These are phyloP conservation scores for Chaetodon auriga DNA, from an alignment of 2,113 vertebrate species.

Conservation along the genomic window DNA sequence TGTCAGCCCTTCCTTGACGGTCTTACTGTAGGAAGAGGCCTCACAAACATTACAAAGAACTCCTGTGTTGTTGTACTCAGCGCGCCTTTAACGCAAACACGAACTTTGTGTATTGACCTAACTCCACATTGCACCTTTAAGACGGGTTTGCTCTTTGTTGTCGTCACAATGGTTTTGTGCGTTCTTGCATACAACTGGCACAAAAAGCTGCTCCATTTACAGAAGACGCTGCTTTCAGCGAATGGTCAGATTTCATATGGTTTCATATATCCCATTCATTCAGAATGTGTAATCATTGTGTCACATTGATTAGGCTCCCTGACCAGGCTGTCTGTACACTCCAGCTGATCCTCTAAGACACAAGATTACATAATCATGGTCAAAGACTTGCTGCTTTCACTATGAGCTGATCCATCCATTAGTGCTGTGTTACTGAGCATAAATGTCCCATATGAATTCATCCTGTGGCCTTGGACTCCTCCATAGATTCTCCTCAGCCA, in stretches of 20 bases:
- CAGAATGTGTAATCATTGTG: background rate
- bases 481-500: background rate
- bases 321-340: background rate
- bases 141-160: background rate
- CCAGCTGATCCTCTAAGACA: background rate
- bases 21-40: too few relatives aligned
- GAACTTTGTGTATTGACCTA: too few relatives aligned
- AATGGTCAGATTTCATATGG: too few relatives aligned
- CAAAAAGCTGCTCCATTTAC: background rate
- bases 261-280: background rate
- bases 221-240: background rate
- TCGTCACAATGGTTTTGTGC: background rate
- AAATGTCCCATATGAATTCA: background rate
- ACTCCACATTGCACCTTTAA: background rate
- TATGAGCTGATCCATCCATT: background rate
- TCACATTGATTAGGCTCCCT: background rate
- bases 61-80: background rate
- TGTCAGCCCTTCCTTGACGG: too few relatives aligned
- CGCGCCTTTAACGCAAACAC: background rate
- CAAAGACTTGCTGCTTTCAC: background rate
- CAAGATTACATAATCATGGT: background rate
- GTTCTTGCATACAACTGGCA: background rate
- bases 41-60: too few relatives aligned
- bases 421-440: background rate
- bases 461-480: background rate